Conservation (phyloP, 2,888 invertebrate species). For the Dioctria linearis region DNA sequence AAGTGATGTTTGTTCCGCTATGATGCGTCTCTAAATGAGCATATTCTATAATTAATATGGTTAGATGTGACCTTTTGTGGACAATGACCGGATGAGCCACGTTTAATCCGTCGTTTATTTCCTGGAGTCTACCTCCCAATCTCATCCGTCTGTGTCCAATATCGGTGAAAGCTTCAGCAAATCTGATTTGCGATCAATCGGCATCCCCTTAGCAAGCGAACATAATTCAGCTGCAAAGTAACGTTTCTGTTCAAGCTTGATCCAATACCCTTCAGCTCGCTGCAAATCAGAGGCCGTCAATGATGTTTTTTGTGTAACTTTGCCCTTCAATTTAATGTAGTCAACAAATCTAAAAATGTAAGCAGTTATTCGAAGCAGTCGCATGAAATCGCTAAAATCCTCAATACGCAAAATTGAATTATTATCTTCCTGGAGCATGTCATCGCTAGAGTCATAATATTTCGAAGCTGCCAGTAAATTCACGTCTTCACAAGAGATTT, state of each 20-base stretch:
- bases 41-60: too few relatives aligned
- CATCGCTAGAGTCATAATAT: too few relatives aligned
- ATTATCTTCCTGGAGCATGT: neutral
- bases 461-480: neutral
- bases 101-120: too few relatives aligned
- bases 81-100: too few relatives aligned
- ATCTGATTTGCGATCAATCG: neutral
- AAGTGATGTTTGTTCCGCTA: too few relatives aligned
- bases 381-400: neutral
- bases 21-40: too few relatives aligned
- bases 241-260: neutral
- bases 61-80: too few relatives aligned
- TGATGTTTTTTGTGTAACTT: too few relatives aligned
- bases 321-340: neutral
- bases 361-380: conserved; percentile 1
- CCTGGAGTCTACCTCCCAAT: too few relatives aligned
- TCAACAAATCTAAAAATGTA: conserved; percentile 6
- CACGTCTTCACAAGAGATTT: neutral
- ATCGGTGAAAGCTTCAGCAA: conserved; percentile 16
- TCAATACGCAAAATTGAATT: neutral
- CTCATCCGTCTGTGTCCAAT: neutral
- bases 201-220: conserved; percentile 12
- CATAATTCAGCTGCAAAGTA: neutral
- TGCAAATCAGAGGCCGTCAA: neutral
- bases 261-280: neutral